Evolutionary conservation across 2,797 vertebrate species (phyloP).

Genomic region (Etheostoma nigrum): DNA sequence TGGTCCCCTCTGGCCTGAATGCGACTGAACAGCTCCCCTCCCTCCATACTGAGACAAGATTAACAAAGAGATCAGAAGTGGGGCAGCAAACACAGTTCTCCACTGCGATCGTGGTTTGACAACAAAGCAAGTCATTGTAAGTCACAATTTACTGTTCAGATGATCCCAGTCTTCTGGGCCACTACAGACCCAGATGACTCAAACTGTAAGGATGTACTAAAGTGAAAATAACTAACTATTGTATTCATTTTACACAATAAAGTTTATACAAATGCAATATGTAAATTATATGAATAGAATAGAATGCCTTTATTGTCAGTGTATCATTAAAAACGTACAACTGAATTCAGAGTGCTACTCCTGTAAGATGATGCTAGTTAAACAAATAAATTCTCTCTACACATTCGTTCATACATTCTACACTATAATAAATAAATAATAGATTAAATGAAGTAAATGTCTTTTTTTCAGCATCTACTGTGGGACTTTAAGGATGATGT

Average conservation of each 20-base stretch:
- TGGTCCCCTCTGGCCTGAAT: conserved; percentile 96
- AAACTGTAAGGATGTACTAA: not conserved
- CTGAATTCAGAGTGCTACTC: too few species aligned
- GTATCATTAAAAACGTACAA: too few species aligned
- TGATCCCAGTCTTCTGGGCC: conserved; percentile 25
- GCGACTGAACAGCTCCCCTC: conserved; percentile 95
- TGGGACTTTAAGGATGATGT: not conserved
- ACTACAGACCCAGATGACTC: conserved; percentile 12
- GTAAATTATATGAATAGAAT: too few species aligned
- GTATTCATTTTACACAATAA: not conserved
- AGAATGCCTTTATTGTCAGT: too few species aligned
- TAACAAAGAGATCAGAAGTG: conserved; percentile 62
- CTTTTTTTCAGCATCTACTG: not conserved
- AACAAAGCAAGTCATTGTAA: conserved; percentile 64
- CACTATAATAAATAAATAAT: too few species aligned
- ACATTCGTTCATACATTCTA: too few species aligned
- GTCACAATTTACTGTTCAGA: conserved; percentile 44
- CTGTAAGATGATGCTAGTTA: too few species aligned
- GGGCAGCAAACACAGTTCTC: conserved; percentile 49
- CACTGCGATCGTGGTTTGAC: conserved; percentile 15
- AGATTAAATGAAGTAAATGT: not conserved
- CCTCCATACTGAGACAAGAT: conserved; percentile 77
- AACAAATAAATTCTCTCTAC: too few species aligned
- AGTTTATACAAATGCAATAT: too few species aligned
- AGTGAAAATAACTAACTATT: not conserved